These are phyloP conservation scores for Mormyrus proboscirostris DNA, from an alignment of 2,797 vertebrate species.

Conservation along the genomic window DNA sequence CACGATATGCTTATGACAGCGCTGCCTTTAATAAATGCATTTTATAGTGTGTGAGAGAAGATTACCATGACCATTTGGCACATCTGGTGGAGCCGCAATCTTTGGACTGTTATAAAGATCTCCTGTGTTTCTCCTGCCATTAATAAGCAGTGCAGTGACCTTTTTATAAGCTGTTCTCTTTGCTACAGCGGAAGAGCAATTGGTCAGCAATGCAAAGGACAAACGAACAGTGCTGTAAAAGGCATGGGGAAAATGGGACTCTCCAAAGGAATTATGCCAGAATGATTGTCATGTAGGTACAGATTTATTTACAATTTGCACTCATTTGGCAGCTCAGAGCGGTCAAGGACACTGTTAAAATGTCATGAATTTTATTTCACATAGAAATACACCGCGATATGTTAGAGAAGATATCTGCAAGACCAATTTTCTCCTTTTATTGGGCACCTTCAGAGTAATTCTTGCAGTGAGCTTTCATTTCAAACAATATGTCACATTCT, in stretches of 20 bases:
- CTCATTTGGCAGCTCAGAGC: neutral
- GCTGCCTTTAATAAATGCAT: neutral
- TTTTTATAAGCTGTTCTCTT: slow-evolving; percentile 43
- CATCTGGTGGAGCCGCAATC: slow-evolving; percentile 4
- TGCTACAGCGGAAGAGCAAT: slow-evolving; percentile 36
- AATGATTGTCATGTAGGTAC: neutral
- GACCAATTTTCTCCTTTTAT: slow-evolving; percentile 13
- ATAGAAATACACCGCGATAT: neutral
- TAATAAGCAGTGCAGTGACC: slow-evolving; percentile 45
- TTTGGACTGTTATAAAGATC: slow-evolving; percentile 35
- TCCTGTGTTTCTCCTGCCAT: slow-evolving; percentile 44
- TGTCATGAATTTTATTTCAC: neutral
- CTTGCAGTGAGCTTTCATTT: neutral
- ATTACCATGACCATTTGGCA: neutral
- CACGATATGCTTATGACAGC: neutral
- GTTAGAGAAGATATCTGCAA: neutral
- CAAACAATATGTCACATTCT: neutral
- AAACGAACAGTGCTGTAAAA: neutral
- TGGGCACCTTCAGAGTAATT: neutral
- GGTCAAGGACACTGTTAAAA: slow-evolving; percentile 1
- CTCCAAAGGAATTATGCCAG: neutral
- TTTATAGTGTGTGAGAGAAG: neutral
- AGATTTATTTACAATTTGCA: neutral
- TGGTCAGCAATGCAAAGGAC: slow-evolving; percentile 42
- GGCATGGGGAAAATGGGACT: neutral